Evolutionary conservation across 2,888 invertebrate genomes (phyloP).

Genomic region (Dicyrtomina minuta): DNA sequence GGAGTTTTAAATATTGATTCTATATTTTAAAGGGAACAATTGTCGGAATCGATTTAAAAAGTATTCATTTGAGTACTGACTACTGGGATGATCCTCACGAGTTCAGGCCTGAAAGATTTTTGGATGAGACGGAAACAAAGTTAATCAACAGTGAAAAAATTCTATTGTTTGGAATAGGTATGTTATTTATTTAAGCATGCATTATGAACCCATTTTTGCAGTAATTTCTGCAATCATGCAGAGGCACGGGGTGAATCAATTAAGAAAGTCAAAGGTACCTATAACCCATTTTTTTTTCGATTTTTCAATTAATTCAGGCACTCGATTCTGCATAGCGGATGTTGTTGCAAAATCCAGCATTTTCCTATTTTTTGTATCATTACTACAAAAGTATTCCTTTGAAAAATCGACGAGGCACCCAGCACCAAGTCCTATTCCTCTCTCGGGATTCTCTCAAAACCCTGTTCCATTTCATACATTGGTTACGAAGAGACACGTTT

Average conservation of each 20-base stretch:
- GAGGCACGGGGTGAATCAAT: no score
- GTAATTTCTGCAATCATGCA: background rate
- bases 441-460: slow-evolving; percentile 34
- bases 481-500: no score
- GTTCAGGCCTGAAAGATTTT: no score
- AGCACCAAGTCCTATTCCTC: slow-evolving; percentile 27
- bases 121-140: slow-evolving; percentile 4
- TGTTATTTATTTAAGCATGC: background rate
- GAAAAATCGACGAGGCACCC: slow-evolving; percentile 21
- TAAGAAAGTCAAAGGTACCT: no score
- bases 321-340: slow-evolving; percentile 42
- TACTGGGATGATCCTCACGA: slow-evolving; percentile 14
- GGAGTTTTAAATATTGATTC: background rate
- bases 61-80: slow-evolving; percentile 31
- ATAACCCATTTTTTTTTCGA: no score
- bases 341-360: slow-evolving; percentile 34
- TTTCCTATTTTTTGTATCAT: slow-evolving; percentile 39
- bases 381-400: slow-evolving; percentile 41
- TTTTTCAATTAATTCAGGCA: no score
- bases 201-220: background rate
- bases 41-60: slow-evolving; percentile 36
- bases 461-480: slow-evolving; percentile 30
- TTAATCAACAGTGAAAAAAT: slow-evolving; percentile 37
- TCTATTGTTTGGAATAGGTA: slow-evolving; percentile 42
- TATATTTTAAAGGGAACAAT: slow-evolving; percentile 31